Base-by-base conservation (phyloP, 2,797 vertebrate genomes). In the Sebastes glaucus region DNA sequence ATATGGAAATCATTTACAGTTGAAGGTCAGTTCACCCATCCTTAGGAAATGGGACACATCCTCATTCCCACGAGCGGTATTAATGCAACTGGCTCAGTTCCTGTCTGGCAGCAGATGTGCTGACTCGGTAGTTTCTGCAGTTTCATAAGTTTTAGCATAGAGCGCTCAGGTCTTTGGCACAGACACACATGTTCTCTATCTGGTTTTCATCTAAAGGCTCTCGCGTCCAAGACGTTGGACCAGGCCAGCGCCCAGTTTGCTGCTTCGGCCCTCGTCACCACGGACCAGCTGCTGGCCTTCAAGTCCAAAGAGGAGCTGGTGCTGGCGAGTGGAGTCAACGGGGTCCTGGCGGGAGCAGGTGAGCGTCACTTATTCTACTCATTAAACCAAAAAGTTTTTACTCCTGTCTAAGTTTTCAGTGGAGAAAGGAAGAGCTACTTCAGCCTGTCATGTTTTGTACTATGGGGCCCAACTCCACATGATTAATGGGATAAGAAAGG, bases 291-390 rank as follows among this genome's bases (percentile, higher is more conserved):
- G 94, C 96, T 99, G 96, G 95, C 97, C 92, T 97, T 97, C 93
- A 99, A 99, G 96, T 96, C 98, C 95, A 99, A 99, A 96, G 98
- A 99, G 92, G 98, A 99, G 89, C 95, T 97, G 87, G 96, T 97
- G 92, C 95, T 97, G 92, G 97, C 97, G 63, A 95, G 97, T 74
- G 98, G 98, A 89, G 97, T 99, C 94, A 99, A 99, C 86, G 98
- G 98, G 28, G 95, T 99, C 92, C 94, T 99, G 95, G 95, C 97
- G 78, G 96, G 97, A 90, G 97, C 98, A 96, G 98, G 98, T 99
- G 86, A 79, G 87, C 4, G 7, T 10, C 67, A 0, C 18, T 6
- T 3, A 1, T 10, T 55, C 52, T 28, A 9, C 11, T 46, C 0
- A 22, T 55, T 11, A 28, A 20, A 28, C 7, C 22, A 10, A 20